Evolutionary conservation across 2,888 invertebrate genomes (phyloP).

Genomic region (Euplexia lucipara): DNA sequence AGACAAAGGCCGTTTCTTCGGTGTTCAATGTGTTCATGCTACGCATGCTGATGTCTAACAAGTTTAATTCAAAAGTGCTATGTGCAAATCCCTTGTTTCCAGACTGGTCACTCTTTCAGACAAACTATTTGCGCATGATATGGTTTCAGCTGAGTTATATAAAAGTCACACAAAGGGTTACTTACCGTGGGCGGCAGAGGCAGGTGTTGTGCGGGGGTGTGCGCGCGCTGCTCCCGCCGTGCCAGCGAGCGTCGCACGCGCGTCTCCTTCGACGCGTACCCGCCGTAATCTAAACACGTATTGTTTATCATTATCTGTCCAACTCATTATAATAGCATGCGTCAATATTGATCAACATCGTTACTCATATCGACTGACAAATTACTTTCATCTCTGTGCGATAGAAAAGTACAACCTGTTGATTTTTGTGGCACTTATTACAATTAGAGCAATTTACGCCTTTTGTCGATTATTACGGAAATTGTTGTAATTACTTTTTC

Average conservation of each 20-base stretch:
- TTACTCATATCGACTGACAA: constrained; percentile 34
- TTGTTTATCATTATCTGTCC: constrained; percentile 41
- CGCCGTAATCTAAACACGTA: constrained; percentile 82
- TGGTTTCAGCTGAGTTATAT: constrained; percentile 19
- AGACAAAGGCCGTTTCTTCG: too few relatives aligned
- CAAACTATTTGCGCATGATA: neutral
- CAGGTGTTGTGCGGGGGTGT: constrained; percentile 80
- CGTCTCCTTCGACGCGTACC: constrained; percentile 85
- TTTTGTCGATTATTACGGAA: neutral
- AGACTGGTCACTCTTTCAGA: constrained; percentile 4
- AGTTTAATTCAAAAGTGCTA: constrained; percentile 22
- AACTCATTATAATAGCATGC: constrained; percentile 45
- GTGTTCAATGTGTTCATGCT: too few relatives aligned
- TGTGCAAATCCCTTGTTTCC: neutral
- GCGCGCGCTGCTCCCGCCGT: constrained; percentile 83
- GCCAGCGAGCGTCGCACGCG: constrained; percentile 83
- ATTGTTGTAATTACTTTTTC: constrained; percentile 30
- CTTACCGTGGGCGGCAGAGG: constrained; percentile 85
- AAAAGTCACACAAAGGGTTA: constrained; percentile 32
- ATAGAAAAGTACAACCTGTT: constrained; percentile 40
- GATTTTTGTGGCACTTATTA: neutral
- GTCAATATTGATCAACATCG: constrained; percentile 47
- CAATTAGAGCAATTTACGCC: constrained; percentile 16
- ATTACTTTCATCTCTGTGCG: constrained; percentile 33
- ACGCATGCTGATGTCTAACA: too few relatives aligned